phyloP scores from a whole-genome alignment of 2,888 invertebrate genomes.

The Trachelus iudaicus region DNA sequence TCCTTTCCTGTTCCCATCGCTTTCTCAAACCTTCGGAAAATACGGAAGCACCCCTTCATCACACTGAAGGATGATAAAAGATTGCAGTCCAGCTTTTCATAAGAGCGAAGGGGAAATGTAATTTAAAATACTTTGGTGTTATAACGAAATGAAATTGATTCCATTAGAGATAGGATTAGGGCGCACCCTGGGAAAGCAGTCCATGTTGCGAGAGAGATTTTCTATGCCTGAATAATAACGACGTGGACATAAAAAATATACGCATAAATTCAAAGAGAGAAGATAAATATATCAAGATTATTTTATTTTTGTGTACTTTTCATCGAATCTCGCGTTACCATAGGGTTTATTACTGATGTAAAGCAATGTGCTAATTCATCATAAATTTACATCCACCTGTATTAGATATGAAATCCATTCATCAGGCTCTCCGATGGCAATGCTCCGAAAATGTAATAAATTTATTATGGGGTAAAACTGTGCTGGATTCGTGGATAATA shows the following conservation, averaged over 20 bases:
- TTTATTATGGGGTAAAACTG: constrained; percentile 20
- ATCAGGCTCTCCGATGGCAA: not conserved
- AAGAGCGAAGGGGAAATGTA: constrained; percentile 8
- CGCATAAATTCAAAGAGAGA: too few species aligned
- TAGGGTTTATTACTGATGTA: not conserved
- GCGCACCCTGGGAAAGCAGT: too few species aligned
- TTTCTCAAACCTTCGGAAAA: too few species aligned
- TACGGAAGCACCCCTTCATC: not conserved
- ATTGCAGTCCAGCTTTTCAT: constrained; percentile 1
- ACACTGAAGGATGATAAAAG: not conserved
- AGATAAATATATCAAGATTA: too few species aligned
- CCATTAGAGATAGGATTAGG: not conserved
- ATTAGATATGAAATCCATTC: too few species aligned
- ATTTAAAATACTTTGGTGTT: constrained; percentile 11
- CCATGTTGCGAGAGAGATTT: too few species aligned
- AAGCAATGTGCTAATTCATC: too few species aligned
- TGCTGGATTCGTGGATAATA: constrained; percentile 18
- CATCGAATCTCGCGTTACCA: not conserved
- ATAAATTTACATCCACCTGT: too few species aligned
- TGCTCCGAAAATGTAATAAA: constrained; percentile 20
- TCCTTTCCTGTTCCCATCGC: too few species aligned
- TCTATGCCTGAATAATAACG: too few species aligned
- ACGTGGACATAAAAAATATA: too few species aligned
- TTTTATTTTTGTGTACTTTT: not conserved
- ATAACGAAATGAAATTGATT: constrained; percentile 10